Conservation (phyloP, 2,797 vertebrate species). For the Gallinago stenura region DNA sequence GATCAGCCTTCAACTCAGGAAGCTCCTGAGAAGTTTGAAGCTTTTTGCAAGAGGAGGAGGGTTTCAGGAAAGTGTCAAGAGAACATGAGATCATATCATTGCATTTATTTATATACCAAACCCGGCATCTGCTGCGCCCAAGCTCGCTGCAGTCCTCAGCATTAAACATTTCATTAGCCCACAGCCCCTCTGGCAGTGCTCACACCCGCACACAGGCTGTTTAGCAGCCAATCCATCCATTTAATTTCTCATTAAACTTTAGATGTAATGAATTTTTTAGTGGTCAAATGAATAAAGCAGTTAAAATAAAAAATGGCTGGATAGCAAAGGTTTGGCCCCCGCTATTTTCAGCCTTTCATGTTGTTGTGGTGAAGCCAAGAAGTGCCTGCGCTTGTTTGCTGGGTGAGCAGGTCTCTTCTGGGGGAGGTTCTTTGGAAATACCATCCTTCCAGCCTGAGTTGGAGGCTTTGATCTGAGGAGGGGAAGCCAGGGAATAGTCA, state of each 20-base stretch:
- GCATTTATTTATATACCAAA: slow-evolving; percentile 59
- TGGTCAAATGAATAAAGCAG: slow-evolving; percentile 59
- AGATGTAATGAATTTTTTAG: slow-evolving; percentile 67
- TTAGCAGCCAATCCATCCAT: slow-evolving; percentile 58
- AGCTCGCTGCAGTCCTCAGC: slow-evolving; percentile 50
- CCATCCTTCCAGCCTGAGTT: slow-evolving; percentile 20
- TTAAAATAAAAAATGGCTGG: slow-evolving; percentile 52
- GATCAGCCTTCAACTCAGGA: slow-evolving; percentile 23
- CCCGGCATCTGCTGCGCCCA: slow-evolving; percentile 51
- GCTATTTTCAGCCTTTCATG: slow-evolving; percentile 23
- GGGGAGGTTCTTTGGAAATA: slow-evolving; percentile 66
- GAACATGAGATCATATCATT: slow-evolving; percentile 66
- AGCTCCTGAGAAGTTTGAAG: slow-evolving; percentile 29
- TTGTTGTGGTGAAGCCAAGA: slow-evolving; percentile 17
- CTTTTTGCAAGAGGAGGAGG: slow-evolving; percentile 11
- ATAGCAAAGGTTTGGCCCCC: slow-evolving; percentile 42
- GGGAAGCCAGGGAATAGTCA: slow-evolving; percentile 47
- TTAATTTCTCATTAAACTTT: slow-evolving; percentile 70
- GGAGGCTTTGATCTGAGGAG: slow-evolving; percentile 18
- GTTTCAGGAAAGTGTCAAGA: slow-evolving; percentile 62
- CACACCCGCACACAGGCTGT: slow-evolving; percentile 68
- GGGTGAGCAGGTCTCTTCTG: slow-evolving; percentile 61
- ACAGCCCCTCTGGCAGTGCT: slow-evolving; percentile 62
- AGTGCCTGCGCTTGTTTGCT: slow-evolving; percentile 27
- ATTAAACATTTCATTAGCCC: slow-evolving; percentile 72